A percentile compares a stretch with the other conserved stretches of the same genome.
These are phyloP conservation scores for Haliclona indistincta DNA, from an alignment of 37 sponge, comb jelly and placozoan species.

Conservation along the genomic window DNA sequence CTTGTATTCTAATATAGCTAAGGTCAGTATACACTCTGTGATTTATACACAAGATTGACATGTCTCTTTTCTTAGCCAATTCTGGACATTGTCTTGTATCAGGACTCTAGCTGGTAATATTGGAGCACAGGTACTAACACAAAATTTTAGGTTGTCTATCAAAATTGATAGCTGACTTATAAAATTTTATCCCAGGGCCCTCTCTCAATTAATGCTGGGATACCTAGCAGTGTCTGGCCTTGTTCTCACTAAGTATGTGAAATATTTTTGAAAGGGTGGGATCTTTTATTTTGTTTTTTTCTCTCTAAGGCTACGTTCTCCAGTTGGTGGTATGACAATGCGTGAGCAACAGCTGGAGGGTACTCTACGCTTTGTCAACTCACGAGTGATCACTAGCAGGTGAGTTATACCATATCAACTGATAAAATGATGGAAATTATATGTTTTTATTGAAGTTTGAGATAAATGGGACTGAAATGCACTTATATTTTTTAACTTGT, in stretches of 20 bases:
- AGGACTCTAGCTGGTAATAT: slow-evolving; percentile 52
- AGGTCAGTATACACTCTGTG: too few relatives aligned
- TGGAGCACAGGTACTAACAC: slow-evolving; percentile 54
- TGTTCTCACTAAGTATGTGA: slow-evolving; percentile 73
- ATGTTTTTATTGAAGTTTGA: too few relatives aligned
- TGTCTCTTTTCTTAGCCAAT: slow-evolving; percentile 86
- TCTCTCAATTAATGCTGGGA: slow-evolving; percentile 69
- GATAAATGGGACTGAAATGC: too few relatives aligned
- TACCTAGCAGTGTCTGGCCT: slow-evolving; percentile 83
- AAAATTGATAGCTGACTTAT: too few relatives aligned
- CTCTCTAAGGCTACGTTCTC: slow-evolving; percentile 61
- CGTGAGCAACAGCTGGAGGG: slow-evolving; percentile 93
- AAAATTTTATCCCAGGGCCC: too few relatives aligned
- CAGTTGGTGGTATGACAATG: slow-evolving; percentile 86
- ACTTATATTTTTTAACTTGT: too few relatives aligned
- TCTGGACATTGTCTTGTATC: slow-evolving; percentile 23
- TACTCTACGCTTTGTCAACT: slow-evolving; percentile 86
- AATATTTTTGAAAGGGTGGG: not conserved
- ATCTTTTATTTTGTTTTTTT: not conserved
- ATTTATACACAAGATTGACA: too few relatives aligned
- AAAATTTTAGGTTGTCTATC: too few relatives aligned
- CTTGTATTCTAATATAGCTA: slow-evolving; percentile 95
- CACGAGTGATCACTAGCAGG: slow-evolving; percentile 90
- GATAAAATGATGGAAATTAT: too few relatives aligned
- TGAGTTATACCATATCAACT: too few relatives aligned